Evolutionary conservation across 35 echinoderm and acorn worm species (phyloP), one percentile per base, ranked within the genome.

Genomic region (Anneissia japonica): DNA sequence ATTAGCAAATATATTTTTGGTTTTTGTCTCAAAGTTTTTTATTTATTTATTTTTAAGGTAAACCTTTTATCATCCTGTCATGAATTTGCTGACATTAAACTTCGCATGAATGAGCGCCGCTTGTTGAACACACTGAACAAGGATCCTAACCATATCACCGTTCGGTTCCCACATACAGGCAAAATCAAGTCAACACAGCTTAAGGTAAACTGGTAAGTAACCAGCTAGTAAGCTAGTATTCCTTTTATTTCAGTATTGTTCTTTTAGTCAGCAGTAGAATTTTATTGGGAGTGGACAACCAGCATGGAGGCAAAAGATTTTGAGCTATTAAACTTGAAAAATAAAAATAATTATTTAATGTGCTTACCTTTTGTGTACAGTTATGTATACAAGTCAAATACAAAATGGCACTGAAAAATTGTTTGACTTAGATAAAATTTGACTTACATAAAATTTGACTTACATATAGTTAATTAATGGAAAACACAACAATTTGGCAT

Each of bases 171-270:
- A 0, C 90, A 87, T 88, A 85, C 32, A 34, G 92, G 88, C 16
- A 94, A 94, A 75, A 90, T 94, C 17, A 94, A 94, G 39, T 87
- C 92, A 16, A 83, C 83, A 11, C 79, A 74, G 38, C 90, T 94
- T 84, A 94, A 94, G 84, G 88, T 94, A 35, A 94, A 90, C 85
- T 94, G 92, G 92, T 94, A 73, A 87, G 88, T 46, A 79, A n/a
- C n/a, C n/a, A n/a, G n/a, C n/a, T n/a, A n/a, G n/a, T n/a, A n/a
- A n/a, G n/a, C n/a, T n/a, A n/a, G n/a, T n/a, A n/a, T n/a, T n/a
- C n/a, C n/a, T n/a, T n/a, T n/a, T n/a, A n/a, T n/a, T n/a, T n/a
- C n/a, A 1, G 6, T 10, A 21, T 78, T 17, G 16, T 35, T 31
- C 7, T 9, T 78, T 34, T 7, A 75, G 4, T 78, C 0, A 76